Evolutionary conservation across 2,888 invertebrate genomes (phyloP).

Genomic region (Caradrina clavipalpis): DNA sequence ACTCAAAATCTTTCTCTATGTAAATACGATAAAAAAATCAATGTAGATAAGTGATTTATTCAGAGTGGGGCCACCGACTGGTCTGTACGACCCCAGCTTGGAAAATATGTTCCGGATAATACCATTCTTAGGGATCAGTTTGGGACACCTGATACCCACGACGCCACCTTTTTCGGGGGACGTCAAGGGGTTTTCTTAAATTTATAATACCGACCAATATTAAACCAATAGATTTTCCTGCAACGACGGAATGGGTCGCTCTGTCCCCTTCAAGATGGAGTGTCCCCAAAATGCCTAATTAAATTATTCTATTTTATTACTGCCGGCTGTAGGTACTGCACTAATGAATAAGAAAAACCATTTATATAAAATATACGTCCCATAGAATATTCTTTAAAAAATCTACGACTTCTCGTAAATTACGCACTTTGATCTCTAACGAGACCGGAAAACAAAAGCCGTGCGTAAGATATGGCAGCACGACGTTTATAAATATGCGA

Average conservation of each 20-base stretch:
- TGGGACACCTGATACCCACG: constrained; percentile 86
- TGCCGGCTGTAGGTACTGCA: constrained; percentile 43
- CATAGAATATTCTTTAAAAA: constrained; percentile 52
- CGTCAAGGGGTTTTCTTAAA: constrained; percentile 76
- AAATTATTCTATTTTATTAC: constrained; percentile 62
- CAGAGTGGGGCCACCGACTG: constrained; percentile 78
- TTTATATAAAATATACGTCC: constrained; percentile 59
- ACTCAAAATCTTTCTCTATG: constrained; percentile 68
- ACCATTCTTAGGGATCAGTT: constrained; percentile 85
- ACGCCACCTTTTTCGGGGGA: constrained; percentile 72
- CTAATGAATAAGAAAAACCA: constrained; percentile 55
- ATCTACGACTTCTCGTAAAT: constrained; percentile 55
- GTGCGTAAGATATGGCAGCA: constrained; percentile 37
- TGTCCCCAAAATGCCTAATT: constrained; percentile 53
- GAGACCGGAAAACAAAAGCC: constrained; percentile 62
- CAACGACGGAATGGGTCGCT: constrained; percentile 23
- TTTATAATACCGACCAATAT: constrained; percentile 63
- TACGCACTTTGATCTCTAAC: constrained; percentile 61
- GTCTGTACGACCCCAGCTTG: constrained; percentile 78
- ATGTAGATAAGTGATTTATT: constrained; percentile 86
- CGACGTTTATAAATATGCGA: constrained; percentile 49
- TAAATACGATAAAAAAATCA: constrained; percentile 74
- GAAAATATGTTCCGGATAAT: constrained; percentile 87
- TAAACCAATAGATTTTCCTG: constrained; percentile 57
- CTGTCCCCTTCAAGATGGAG: constrained; percentile 46